Evolutionary conservation across 2,113 vertebrate species (phyloP).

Genomic region (Aphelocoma coerulescens): DNA sequence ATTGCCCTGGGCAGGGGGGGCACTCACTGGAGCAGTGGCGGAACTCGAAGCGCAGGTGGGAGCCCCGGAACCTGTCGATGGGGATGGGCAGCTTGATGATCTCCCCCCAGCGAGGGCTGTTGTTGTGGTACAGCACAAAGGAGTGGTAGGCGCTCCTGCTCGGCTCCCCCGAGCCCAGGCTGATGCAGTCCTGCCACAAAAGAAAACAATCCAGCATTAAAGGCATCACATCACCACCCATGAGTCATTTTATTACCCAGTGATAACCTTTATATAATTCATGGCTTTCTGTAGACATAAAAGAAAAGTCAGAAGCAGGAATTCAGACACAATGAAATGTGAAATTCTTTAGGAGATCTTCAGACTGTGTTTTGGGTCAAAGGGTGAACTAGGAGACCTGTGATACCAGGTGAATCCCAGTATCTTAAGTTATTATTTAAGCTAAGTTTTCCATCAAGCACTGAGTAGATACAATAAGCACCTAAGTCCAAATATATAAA

Average conservation of each 20-base stretch:
- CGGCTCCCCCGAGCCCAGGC: constrained; percentile 89
- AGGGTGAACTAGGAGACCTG: not conserved
- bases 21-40: constrained; percentile 95
- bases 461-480: not conserved
- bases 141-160: constrained; percentile 88
- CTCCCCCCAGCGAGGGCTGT: constrained; percentile 94
- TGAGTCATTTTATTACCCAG: not conserved
- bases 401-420: not conserved
- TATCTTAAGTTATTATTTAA: not conserved
- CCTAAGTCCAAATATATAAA: not conserved
- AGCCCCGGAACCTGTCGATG: constrained; percentile 91
- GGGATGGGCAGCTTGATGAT: constrained; percentile 93
- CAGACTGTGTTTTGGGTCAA: not conserved
- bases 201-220: not conserved
- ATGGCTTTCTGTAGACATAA: not conserved
- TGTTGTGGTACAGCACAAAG: constrained; percentile 95
- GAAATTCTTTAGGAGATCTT: not conserved
- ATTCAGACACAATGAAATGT: not conserved
- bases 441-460: not conserved
- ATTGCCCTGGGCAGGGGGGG: not conserved
- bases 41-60: constrained; percentile 96
- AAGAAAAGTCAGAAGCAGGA: not conserved
- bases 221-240: not conserved
- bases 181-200: constrained; percentile 88
- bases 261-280: not conserved